These are phyloP conservation scores for Bolinopsis microptera DNA, from an alignment of 37 sponge, comb jelly and placozoan genomes.

Conservation along the genomic window DNA sequence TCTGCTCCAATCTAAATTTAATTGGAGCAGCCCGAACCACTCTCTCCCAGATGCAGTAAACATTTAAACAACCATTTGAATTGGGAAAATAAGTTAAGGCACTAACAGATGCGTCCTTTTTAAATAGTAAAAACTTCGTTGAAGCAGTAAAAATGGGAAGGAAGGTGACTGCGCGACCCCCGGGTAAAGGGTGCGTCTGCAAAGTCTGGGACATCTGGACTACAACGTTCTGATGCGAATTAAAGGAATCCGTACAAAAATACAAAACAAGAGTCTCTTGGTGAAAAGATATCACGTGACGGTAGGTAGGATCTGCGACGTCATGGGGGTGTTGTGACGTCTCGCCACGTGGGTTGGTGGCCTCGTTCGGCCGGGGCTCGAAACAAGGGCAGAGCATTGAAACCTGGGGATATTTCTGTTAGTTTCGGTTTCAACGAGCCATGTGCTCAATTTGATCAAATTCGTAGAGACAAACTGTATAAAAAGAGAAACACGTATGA, in stretches of 20 bases:
- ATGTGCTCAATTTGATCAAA: no score
- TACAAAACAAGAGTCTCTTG: background rate
- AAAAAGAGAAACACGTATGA: no score
- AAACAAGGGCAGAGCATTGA: constrained; percentile 55
- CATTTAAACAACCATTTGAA: no score
- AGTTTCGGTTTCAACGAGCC: no score
- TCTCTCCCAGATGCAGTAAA: no score
- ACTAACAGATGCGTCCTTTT: constrained; percentile 1
- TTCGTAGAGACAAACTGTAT: no score
- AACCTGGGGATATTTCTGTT: constrained; percentile 34
- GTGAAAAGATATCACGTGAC: background rate
- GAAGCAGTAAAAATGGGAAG: constrained; percentile 56
- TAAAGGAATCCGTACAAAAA: background rate
- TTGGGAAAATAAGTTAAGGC: background rate
- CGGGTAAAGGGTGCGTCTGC: background rate
- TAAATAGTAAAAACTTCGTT: constrained; percentile 59
- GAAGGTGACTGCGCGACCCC: background rate
- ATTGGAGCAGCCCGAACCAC: no score
- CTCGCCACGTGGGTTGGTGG: background rate
- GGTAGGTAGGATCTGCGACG: background rate
- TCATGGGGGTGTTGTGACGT: background rate
- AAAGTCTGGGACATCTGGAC: background rate
- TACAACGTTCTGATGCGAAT: background rate
- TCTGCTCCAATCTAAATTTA: no score
- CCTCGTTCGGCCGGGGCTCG: background rate